Percentiles rank a stretch among this genome's conserved stretches.
Evolutionary conservation across 2,113 vertebrate species (phyloP).

Genomic region (Butorides virescens): DNA sequence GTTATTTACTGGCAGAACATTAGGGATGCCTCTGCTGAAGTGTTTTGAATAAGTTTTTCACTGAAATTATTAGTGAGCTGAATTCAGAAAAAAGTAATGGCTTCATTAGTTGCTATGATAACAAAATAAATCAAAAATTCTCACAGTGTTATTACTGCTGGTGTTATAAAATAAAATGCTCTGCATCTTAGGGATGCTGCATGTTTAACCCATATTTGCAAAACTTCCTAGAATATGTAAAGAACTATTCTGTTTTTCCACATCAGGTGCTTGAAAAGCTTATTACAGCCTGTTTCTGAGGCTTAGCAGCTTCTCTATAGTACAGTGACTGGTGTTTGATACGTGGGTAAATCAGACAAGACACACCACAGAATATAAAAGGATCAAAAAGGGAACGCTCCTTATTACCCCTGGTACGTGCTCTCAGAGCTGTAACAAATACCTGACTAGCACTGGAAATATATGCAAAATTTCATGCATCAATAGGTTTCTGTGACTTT

Average conservation of each 20-base stretch:
- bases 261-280: constrained; percentile 32
- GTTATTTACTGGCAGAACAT: background rate
- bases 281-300: background rate
- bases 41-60: constrained; percentile 32
- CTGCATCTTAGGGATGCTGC: constrained; percentile 9
- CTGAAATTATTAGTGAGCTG: constrained; percentile 1
- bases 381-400: background rate
- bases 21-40: constrained; percentile 3
- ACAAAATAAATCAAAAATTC: constrained; percentile 41
- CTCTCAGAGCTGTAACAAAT: background rate
- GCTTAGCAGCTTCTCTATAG: constrained; percentile 24
- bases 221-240: background rate
- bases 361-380: constrained; percentile 25
- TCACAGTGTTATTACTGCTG: background rate
- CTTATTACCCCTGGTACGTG: background rate
- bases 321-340: constrained; percentile 7
- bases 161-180: background rate
- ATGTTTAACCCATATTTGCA: constrained; percentile 50
- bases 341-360: constrained; percentile 30
- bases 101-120: constrained; percentile 54
- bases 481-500: background rate
- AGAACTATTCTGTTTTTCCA: background rate
- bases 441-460: background rate
- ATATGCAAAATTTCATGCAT: background rate
- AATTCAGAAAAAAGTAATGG: constrained; percentile 8